phyloP scores from a whole-genome alignment of 1,140 invertebrate species.

The Drosophila nasuta region DNA sequence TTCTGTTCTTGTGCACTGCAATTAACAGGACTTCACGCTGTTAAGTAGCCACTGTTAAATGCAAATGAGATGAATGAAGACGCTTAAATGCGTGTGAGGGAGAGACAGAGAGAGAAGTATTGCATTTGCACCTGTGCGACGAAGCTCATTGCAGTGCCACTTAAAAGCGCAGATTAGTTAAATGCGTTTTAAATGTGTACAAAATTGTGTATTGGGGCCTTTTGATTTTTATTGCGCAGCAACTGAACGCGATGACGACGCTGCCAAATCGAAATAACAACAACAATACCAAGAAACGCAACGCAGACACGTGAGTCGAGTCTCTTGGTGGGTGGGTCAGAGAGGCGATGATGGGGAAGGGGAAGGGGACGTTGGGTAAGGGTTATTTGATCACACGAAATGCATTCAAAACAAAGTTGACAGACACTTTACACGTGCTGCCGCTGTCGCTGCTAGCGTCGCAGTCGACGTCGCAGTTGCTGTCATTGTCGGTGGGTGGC shows the following conservation, averaged over 20 bases:
- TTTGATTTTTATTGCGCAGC: conserved; percentile 42
- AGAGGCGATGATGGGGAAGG: not conserved
- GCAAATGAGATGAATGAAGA: too few species aligned
- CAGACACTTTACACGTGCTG: conserved; percentile 42
- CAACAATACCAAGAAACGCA: not conserved
- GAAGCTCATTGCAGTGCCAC: not conserved
- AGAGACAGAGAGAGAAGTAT: not conserved
- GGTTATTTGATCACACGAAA: conserved; percentile 30
- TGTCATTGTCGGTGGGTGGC: conserved; percentile 24
- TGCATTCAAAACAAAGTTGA: conserved; percentile 27
- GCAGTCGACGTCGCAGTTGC: not conserved
- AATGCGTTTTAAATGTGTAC: conserved; percentile 42
- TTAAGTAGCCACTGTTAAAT: too few species aligned
- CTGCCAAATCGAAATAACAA: conserved; percentile 43
- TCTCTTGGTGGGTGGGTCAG: conserved; percentile 1
- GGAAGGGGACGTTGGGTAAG: not conserved
- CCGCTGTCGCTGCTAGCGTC: not conserved
- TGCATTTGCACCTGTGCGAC: not conserved
- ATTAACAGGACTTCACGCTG: too few species aligned
- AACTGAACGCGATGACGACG: conserved; percentile 32
- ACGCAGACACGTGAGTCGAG: conserved; percentile 30
- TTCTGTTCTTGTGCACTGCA: too few species aligned
- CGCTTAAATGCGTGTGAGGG: too few species aligned
- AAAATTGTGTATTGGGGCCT: conserved; percentile 18
- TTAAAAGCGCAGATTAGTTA: conserved; percentile 40